Percentiles rank a stretch among this genome's conserved stretches.
Evolutionary conservation across 1,140 invertebrate genomes (phyloP).

Genomic region (Reticulitermes speratus): DNA sequence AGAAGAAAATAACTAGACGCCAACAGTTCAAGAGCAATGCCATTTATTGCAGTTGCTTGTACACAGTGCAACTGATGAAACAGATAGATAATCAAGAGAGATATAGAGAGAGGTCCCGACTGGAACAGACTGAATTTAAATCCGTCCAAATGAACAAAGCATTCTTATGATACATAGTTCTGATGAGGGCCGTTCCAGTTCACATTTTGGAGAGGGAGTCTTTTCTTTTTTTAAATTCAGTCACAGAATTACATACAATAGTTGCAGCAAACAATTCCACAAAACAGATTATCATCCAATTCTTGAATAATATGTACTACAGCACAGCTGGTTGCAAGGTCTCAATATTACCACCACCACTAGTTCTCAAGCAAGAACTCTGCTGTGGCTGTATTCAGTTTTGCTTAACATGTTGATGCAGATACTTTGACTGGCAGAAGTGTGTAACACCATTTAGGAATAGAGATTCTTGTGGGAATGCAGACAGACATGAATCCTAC

Average conservation of each 20-base stretch:
- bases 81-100: neutral
- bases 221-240: neutral
- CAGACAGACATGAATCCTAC: too few species aligned
- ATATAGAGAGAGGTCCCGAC: neutral
- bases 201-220: neutral
- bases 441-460: too few species aligned
- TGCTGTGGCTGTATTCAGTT: too few species aligned
- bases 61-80: conserved; percentile 14
- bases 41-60: conserved; percentile 20
- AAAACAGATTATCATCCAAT: neutral
- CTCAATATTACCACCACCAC: too few species aligned
- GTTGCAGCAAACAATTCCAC: neutral
- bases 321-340: neutral
- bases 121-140: conserved; percentile 2
- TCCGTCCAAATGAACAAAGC: neutral
- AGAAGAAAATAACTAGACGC: conserved; percentile 20
- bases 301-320: neutral
- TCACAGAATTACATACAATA: conserved; percentile 7
- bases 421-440: too few species aligned
- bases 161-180: neutral
- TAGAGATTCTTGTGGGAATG: too few species aligned
- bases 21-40: conserved; percentile 4
- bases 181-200: conserved; percentile 7
- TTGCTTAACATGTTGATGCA: too few species aligned
- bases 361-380: too few species aligned